Percentiles rank a stretch among this genome's conserved stretches.
phyloP scores from a whole-genome alignment of 2,113 vertebrate species.

The Nothocercus julius region DNA sequence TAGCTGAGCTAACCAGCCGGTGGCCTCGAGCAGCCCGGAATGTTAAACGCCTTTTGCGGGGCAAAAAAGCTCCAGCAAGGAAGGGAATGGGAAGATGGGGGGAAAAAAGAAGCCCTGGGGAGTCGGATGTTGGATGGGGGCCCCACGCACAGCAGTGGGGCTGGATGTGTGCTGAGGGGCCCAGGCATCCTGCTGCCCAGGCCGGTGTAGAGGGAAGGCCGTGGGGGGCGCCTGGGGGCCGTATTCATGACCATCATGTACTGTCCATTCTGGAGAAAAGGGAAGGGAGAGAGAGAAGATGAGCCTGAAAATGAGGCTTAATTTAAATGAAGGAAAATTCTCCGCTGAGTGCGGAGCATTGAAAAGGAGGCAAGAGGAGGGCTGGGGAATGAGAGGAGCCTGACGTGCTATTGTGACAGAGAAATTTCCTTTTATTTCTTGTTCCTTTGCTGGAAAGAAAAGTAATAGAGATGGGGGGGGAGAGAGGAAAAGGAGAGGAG shows the following conservation, averaged over 20 bases:
- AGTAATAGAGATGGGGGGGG: conserved; percentile 7
- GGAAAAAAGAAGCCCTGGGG: background rate
- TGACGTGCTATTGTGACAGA: conserved; percentile 47
- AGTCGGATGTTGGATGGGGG: background rate
- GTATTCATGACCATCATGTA: too few relatives aligned
- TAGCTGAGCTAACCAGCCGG: conserved; percentile 60
- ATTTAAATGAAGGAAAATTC: conserved; percentile 80
- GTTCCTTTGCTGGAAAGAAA: conserved; percentile 31
- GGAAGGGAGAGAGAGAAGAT: conserved; percentile 69
- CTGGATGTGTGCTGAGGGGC: too few relatives aligned
- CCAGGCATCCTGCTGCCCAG: background rate
- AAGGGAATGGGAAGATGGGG: fast-evolving
- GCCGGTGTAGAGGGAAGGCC: too few relatives aligned
- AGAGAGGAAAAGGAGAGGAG: background rate
- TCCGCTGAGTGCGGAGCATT: conserved; percentile 70
- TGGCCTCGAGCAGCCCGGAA: conserved; percentile 64
- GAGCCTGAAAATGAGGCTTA: conserved; percentile 77
- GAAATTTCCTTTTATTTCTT: conserved; percentile 53
- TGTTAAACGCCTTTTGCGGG: conserved; percentile 24
- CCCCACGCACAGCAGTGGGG: background rate
- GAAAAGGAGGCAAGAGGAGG: conserved; percentile 65
- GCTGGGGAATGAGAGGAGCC: conserved; percentile 60
- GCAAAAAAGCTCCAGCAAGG: background rate
- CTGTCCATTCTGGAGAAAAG: conserved; percentile 49
- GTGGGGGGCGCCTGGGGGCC: too few relatives aligned